These are phyloP conservation scores for Piaya cayana DNA, from an alignment of 2,113 vertebrate species.

Conservation along the genomic window DNA sequence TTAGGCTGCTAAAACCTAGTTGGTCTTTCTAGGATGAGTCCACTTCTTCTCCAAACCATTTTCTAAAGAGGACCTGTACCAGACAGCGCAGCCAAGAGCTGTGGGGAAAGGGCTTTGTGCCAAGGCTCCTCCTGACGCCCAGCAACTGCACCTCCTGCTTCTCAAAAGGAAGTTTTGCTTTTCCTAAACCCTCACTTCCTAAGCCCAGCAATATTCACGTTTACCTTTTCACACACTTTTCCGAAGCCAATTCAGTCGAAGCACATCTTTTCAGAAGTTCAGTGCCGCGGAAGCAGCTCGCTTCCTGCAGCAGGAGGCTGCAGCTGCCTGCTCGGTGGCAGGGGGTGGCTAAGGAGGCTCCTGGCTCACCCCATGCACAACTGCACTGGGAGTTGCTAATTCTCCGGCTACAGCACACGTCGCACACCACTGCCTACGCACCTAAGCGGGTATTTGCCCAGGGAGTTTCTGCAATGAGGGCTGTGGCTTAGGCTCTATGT, in stretches of 20 bases:
- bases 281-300: not conserved
- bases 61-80: not conserved
- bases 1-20: not conserved
- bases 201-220: not conserved
- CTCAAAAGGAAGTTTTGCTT: not conserved
- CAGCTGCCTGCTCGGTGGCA: not conserved
- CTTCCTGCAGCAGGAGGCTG: not conserved
- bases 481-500: not conserved
- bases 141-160: not conserved
- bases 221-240: not conserved
- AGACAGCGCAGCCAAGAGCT: not conserved
- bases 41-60: not conserved
- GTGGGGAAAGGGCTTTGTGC: not conserved
- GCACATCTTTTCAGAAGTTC: not conserved
- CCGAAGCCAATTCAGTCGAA: not conserved
- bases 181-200: not conserved
- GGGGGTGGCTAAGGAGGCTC: not conserved
- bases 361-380: rapidly evolving
- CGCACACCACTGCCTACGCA: not conserved
- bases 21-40: not conserved
- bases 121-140: not conserved
- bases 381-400: not conserved
- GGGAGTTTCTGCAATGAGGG: not conserved
- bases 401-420: not conserved
- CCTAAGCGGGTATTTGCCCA: not conserved